A percentile compares a stretch with the other conserved stretches of the same genome.
phyloP scores from a whole-genome alignment of 1,140 invertebrate genomes.

The Notospermus geniculatus region DNA sequence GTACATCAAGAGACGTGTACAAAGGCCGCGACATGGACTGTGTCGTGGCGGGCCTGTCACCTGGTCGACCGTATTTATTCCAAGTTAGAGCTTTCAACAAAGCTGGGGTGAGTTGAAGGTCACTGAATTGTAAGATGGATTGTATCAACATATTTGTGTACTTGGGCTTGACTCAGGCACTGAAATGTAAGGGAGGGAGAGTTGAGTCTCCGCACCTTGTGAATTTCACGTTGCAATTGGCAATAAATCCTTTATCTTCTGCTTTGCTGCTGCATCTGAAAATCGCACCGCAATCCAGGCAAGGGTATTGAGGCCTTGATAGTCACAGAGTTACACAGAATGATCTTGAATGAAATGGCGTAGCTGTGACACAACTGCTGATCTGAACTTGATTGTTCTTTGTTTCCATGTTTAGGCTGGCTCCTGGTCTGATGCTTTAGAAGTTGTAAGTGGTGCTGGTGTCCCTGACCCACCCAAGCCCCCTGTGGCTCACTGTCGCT shows the following conservation, averaged over 20 bases:
- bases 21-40: conserved; percentile 72
- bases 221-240: not conserved
- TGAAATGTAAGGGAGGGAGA: not conserved
- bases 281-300: too few species aligned
- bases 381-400: too few species aligned
- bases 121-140: conserved; percentile 8
- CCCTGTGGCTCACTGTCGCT: conserved; percentile 62
- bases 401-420: conserved; percentile 59
- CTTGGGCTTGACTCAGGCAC: not conserved
- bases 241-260: not conserved
- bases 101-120: conserved; percentile 62
- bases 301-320: too few species aligned
- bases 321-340: too few species aligned
- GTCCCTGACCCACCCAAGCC: conserved; percentile 71
- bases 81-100: conserved; percentile 69
- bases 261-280: too few species aligned
- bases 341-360: too few species aligned
- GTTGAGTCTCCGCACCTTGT: not conserved
- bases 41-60: conserved; percentile 67
- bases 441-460: conserved; percentile 75
- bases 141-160: conserved; percentile 10
- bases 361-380: too few species aligned
- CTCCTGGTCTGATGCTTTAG: conserved; percentile 71
- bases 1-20: conserved; percentile 65
- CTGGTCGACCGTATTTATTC: conserved; percentile 63